Percentiles rank a stretch among this genome's conserved stretches.
Evolutionary conservation across 2,888 invertebrate species (phyloP).

Genomic region (Tenthredo notha): DNA sequence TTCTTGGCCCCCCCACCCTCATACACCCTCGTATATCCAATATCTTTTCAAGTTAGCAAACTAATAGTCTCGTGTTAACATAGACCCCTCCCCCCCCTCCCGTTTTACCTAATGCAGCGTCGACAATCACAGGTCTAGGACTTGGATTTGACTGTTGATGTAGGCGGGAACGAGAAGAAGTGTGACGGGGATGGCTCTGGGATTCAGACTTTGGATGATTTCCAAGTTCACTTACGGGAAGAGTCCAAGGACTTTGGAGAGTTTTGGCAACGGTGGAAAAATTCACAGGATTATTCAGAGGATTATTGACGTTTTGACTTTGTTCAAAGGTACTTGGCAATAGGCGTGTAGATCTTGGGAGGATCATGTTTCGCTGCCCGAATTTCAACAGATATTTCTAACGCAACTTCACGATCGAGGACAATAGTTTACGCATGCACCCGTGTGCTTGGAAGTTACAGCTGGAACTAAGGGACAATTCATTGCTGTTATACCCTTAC

Average conservation of each 20-base stretch:
- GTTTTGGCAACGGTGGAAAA: not conserved
- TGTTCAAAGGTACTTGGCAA: not conserved
- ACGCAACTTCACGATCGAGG: not conserved
- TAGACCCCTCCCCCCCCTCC: not conserved
- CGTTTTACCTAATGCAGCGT: not conserved
- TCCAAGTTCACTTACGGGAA: not conserved
- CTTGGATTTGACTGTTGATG: not conserved
- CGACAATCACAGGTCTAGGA: not conserved
- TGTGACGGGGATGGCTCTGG: not conserved
- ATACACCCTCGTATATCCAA: not conserved
- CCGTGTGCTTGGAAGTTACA: not conserved
- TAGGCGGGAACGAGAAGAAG: not conserved
- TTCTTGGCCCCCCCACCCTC: conserved; percentile 75
- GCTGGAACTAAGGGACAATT: conserved; percentile 1
- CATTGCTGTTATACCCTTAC: not conserved
- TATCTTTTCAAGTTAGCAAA: not conserved
- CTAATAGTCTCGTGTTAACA: not conserved
- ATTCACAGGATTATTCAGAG: not conserved
- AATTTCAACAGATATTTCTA: not conserved
- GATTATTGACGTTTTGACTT: not conserved
- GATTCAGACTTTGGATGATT: not conserved
- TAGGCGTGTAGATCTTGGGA: not conserved
- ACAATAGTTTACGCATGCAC: not conserved
- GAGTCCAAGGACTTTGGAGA: conserved; percentile 9
- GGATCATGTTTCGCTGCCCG: too few species aligned